Percentiles rank a stretch among this genome's conserved stretches.
Conservation (phyloP, 2,888 invertebrate genomes). For the Rotaria macrura region DNA sequence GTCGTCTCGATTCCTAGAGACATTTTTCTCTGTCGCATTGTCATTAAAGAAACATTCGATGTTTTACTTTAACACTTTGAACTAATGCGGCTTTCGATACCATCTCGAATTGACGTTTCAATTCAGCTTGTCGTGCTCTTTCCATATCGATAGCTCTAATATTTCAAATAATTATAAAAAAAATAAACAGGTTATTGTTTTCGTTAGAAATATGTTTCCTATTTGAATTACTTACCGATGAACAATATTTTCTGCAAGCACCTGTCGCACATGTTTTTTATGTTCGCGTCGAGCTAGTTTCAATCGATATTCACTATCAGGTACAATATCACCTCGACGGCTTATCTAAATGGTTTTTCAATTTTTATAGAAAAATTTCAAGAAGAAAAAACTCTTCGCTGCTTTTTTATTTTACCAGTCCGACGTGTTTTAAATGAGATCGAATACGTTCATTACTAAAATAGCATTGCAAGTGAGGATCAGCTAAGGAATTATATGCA, state of each 20-base stretch:
- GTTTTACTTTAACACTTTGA: conserved; percentile 44
- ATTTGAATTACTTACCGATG: conserved; percentile 38
- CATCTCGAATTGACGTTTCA: conserved; percentile 46
- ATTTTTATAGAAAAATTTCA: neutral
- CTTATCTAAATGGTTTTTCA: conserved; percentile 40
- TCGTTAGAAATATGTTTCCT: too few relatives aligned
- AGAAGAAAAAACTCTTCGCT: too few relatives aligned
- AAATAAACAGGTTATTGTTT: too few relatives aligned
- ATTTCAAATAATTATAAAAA: neutral
- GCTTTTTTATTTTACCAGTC: conserved; percentile 41
- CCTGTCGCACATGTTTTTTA: conserved; percentile 46
- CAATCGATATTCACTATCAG: conserved; percentile 44
- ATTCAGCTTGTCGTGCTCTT: conserved; percentile 42
- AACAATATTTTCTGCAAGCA: conserved; percentile 49
- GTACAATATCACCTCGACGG: conserved; percentile 42
- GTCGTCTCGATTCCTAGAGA: neutral
- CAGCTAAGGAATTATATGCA: conserved; percentile 46
- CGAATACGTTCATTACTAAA: conserved; percentile 45
- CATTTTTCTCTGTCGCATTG: neutral
- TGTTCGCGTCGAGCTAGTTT: conserved; percentile 47
- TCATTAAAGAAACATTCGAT: neutral
- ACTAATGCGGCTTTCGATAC: conserved; percentile 49
- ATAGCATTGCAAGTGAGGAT: conserved; percentile 44
- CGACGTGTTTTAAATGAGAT: conserved; percentile 43
- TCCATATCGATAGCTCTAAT: conserved; percentile 46